Evolutionary conservation across 2,113 vertebrate genomes (phyloP).

Genomic region (Guaruba guarouba): DNA sequence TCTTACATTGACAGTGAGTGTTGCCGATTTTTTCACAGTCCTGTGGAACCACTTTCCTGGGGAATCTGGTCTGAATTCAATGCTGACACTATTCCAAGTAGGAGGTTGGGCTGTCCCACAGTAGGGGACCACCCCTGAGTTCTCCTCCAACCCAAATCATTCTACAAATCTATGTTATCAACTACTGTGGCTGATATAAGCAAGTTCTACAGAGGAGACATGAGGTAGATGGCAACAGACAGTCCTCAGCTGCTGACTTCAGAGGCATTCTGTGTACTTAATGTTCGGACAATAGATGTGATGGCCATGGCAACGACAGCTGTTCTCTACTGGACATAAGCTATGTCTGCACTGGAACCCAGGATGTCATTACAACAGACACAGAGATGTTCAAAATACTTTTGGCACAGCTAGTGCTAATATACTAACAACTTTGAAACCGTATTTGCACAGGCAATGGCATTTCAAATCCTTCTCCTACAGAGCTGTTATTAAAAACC

Average conservation of each 20-base stretch:
- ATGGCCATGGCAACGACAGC: background rate
- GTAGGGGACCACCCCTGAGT: background rate
- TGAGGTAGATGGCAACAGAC: background rate
- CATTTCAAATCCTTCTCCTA: slow-evolving; percentile 14
- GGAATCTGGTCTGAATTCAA: background rate
- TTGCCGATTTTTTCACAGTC: background rate
- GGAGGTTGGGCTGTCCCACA: background rate
- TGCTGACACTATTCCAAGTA: background rate
- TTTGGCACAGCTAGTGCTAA: background rate
- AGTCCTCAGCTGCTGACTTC: background rate
- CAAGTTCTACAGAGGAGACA: background rate
- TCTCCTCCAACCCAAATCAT: background rate
- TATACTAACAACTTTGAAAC: background rate
- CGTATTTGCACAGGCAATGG: background rate
- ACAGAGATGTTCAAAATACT: background rate
- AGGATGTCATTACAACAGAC: background rate
- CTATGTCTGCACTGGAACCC: background rate
- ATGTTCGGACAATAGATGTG: background rate
- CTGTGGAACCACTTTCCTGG: background rate
- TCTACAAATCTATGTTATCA: background rate
- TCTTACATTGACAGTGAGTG: background rate
- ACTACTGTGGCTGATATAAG: background rate
- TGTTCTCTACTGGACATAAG: background rate
- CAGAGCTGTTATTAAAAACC: slow-evolving; percentile 26
- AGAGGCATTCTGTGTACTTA: background rate